A percentile compares a stretch with the other conserved stretches of the same genome.
Evolutionary conservation across 2,797 vertebrate genomes (phyloP).

Genomic region (Valencia hispanica): DNA sequence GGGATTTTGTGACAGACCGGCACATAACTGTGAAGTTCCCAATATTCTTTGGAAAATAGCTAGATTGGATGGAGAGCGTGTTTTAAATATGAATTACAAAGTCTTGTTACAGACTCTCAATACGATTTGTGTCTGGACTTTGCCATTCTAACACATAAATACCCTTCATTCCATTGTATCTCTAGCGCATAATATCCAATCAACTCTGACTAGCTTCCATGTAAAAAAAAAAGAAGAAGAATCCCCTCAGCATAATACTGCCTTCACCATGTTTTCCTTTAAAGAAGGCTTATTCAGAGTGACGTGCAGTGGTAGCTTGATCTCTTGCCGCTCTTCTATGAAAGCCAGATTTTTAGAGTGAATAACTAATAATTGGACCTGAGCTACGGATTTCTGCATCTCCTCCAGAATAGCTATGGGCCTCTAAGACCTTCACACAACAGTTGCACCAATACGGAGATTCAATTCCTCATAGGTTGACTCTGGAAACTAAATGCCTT

Average conservation of each 20-base stretch:
- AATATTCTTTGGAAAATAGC: no score
- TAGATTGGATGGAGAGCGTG: no score
- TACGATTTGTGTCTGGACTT: no score
- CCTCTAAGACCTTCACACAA: not conserved
- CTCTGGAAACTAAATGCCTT: not conserved
- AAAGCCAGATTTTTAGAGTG: not conserved
- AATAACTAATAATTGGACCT: not conserved
- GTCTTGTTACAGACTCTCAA: no score
- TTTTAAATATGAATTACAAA: no score
- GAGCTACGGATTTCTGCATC: not conserved
- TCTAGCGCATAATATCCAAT: not conserved
- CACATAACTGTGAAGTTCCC: no score
- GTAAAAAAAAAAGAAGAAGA: no score
- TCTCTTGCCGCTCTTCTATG: not conserved
- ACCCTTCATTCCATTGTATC: no score
- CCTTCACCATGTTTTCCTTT: not conserved
- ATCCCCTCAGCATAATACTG: not conserved
- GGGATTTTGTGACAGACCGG: no score
- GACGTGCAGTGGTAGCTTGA: no score
- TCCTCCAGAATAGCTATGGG: not conserved
- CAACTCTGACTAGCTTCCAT: not conserved
- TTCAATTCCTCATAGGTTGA: not conserved
- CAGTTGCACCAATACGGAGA: not conserved
- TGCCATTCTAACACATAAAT: no score
- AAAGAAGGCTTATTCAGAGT: no score